A percentile compares a stretch with the other conserved stretches of the same genome.
These are phyloP conservation scores for Sarcophaga rosellei DNA, from an alignment of 2,888 invertebrate species.

Conservation along the genomic window DNA sequence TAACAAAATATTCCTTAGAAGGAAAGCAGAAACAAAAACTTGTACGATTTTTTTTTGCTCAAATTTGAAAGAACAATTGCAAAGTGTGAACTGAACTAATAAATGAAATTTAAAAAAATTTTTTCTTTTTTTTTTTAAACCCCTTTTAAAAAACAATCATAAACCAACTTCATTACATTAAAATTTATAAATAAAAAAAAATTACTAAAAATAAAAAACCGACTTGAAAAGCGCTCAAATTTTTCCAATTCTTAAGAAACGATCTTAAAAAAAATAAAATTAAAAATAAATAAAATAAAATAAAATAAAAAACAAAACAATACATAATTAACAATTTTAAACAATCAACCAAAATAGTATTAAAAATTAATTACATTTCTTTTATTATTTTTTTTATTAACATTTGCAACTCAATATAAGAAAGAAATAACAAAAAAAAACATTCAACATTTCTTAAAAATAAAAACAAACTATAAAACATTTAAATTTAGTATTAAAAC, in stretches of 20 bases:
- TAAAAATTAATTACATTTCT: constrained; percentile 24
- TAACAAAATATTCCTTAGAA: constrained; percentile 53
- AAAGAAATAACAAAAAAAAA: neutral
- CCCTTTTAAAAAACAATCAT: constrained; percentile 9
- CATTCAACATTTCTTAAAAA: neutral
- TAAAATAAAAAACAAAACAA: constrained; percentile 20
- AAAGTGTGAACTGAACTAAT: neutral
- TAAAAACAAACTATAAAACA: neutral
- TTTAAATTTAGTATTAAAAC: constrained; percentile 48
- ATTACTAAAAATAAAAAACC: neutral
- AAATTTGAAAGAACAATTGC: neutral
- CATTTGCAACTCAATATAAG: too few relatives aligned
- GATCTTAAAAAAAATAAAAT: constrained; percentile 33
- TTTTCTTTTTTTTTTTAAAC: neutral
- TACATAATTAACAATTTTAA: constrained; percentile 4
- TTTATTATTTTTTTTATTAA: neutral
- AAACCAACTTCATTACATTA: constrained; percentile 24
- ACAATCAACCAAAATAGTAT: constrained; percentile 10
- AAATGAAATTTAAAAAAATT: neutral
- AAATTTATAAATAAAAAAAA: neutral
- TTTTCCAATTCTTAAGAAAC: constrained; percentile 57
- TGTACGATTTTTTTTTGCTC: constrained; percentile 27
- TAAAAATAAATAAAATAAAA: constrained; percentile 43
- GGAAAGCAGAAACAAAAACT: neutral
- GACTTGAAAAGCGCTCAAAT: constrained; percentile 62